Conservation (phyloP, 2,113 vertebrate genomes). For the Lanius collurio region DNA sequence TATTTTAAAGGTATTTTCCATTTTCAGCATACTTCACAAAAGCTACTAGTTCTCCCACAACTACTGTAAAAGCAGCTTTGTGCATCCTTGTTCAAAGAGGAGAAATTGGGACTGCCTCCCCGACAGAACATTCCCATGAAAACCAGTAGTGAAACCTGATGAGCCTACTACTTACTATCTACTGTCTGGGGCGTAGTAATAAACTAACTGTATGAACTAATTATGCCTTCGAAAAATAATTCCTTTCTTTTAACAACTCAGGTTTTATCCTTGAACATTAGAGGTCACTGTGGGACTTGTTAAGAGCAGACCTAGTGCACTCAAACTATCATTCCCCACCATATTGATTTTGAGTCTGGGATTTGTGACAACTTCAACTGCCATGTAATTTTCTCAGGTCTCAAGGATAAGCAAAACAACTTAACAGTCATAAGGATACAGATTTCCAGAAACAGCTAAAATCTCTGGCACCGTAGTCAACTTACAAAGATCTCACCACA, state of each 20-base stretch:
- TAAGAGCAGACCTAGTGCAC: neutral
- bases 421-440: neutral
- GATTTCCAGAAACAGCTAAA: neutral
- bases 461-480: neutral
- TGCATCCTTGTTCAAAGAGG: neutral
- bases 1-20: neutral
- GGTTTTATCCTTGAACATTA: slow-evolving; percentile 25
- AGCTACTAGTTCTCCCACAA: neutral
- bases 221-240: neutral
- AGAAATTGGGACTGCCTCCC: neutral
- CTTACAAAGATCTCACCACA: neutral
- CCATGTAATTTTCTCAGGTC: neutral
- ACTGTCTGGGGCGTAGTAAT: neutral
- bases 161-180: neutral
- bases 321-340: neutral
- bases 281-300: slow-evolving; percentile 27
- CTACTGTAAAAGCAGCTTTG: neutral
- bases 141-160: neutral
- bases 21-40: neutral
- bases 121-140: neutral
- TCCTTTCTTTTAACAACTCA: neutral
- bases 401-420: neutral
- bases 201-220: neutral
- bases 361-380: neutral
- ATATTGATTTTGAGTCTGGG: neutral